Conservation (phyloP, 2,888 invertebrate species). For the Pollenia angustigena region DNA sequence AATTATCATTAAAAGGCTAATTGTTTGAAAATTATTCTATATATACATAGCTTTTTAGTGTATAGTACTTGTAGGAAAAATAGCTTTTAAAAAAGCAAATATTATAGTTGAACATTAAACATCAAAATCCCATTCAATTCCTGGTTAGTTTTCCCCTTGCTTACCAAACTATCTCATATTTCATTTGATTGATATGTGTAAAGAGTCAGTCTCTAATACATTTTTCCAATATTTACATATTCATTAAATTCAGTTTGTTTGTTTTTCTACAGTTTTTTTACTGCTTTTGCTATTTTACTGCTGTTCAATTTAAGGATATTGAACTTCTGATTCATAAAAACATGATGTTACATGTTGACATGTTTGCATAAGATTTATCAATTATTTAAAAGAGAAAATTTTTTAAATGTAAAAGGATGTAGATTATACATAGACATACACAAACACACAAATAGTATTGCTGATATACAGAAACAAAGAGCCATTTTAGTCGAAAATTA, state of each 20-base stretch:
- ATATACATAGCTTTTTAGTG: too few species aligned
- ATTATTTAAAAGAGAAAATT: slow-evolving; percentile 65
- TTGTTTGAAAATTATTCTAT: too few species aligned
- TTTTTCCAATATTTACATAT: slow-evolving; percentile 17
- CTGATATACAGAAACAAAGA: not conserved
- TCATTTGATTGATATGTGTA: slow-evolving; percentile 24
- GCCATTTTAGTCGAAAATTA: slow-evolving; percentile 2
- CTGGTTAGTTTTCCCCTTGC: not conserved
- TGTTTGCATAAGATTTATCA: slow-evolving; percentile 72
- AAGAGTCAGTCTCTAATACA: not conserved
- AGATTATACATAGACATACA: not conserved
- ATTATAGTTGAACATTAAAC: too few species aligned
- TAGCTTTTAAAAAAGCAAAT: too few species aligned
- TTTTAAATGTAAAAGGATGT: slow-evolving; percentile 44
- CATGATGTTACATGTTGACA: slow-evolving; percentile 60
- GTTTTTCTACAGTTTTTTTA: slow-evolving; percentile 13
- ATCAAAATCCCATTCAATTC: too few species aligned
- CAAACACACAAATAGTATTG: not conserved
- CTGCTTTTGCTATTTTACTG: not conserved
- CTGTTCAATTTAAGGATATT: slow-evolving; percentile 43
- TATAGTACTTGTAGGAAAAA: too few species aligned
- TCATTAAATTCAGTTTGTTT: slow-evolving; percentile 17
- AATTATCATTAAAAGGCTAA: too few species aligned
- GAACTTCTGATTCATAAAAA: slow-evolving; percentile 54
- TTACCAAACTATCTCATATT: not conserved